Base-by-base conservation (phyloP, 2,797 vertebrate genomes). In the Oryzias dopingdopingensis region DNA sequence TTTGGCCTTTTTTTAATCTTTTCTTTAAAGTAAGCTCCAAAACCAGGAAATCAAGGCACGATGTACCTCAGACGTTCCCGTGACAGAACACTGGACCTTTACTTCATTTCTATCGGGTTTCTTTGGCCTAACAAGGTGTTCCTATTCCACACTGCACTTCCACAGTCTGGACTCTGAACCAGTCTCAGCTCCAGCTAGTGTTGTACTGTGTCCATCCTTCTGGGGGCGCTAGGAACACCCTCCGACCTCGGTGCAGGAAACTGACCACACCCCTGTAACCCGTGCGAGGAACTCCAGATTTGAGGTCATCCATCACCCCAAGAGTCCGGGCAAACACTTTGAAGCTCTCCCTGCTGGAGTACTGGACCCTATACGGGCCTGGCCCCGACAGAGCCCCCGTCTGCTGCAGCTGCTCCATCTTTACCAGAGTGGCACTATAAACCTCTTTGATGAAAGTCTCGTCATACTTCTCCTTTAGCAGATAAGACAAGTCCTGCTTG, bases 281-380 rank as follows among this genome's bases (percentile, higher is more conserved):
- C 0, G 94, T 94, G 5, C 97, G 93, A 12, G 97, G 96, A 3
- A 97, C 95, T 14, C 96, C 96, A 0, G 97, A 97, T 59, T 99
- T 99, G 59, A 98, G 90, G 79, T 98, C 96, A 4, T 97, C 96
- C 97, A 99, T 99, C 17, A 96, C 82, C 0, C 96, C 95, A 49
- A 99, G 63, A 3, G 93, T 94, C 51, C 95, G 93, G 59, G 96
- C 94, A 0, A 96, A 89, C 6, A 94, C 95, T 79, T 97, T 98
- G 72, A 98, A 98, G 76, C 91, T 92, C 62, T 98, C 96, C 2
- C 94, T 88, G 53, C 89, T 91, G 0, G 93, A 92, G 52, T 98
- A 98, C 52, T 95, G 94, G 18, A 98, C 90, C 22, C 95, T 77
- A 48, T 92, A 96, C 0, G 95, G 83, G 0, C 94, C 94, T 0